Percentiles rank a stretch among this genome's conserved stretches.
Conservation (phyloP, 2,113 vertebrate genomes). For the Poeciliopsis turrubarensis region DNA sequence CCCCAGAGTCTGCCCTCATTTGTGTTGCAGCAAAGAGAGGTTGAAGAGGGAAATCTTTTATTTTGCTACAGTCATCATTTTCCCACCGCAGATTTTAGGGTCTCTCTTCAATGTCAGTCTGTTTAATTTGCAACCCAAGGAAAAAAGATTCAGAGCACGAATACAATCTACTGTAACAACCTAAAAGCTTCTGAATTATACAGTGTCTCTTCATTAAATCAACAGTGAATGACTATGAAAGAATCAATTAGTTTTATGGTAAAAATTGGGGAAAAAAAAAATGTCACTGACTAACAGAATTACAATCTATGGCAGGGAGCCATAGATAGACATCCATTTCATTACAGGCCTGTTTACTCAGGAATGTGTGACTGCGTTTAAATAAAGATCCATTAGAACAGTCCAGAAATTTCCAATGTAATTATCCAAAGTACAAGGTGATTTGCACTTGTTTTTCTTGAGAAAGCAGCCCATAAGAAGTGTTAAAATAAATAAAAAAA, state of each 20-base stretch:
- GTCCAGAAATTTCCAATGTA: conserved; percentile 2
- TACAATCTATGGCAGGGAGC: conserved; percentile 39
- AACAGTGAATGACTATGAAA: not conserved
- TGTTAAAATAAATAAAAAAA: not conserved
- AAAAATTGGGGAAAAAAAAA: conserved; percentile 17
- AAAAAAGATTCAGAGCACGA: not conserved
- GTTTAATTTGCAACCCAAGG: conserved; percentile 1
- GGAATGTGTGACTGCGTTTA: conserved; percentile 36
- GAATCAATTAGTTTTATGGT: conserved; percentile 11
- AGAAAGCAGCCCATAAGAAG: not conserved
- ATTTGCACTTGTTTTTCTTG: not conserved
- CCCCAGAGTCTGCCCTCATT: conserved; percentile 19
- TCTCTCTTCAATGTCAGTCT: not conserved
- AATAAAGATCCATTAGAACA: conserved; percentile 31
- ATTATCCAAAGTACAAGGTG: not conserved
- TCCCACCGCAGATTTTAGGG: conserved; percentile 14
- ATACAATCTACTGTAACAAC: not conserved
- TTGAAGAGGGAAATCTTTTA: conserved; percentile 19
- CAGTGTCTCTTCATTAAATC: conserved; percentile 17
- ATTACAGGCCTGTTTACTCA: conserved; percentile 35
- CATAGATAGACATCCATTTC: conserved; percentile 41
- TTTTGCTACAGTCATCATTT: conserved; percentile 27
- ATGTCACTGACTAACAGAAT: conserved; percentile 21
- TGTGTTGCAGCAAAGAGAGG: conserved; percentile 22
- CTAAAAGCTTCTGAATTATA: conserved; percentile 1